Conservation (phyloP, 2,888 invertebrate species). For the Hirtodrosophila trivittata region DNA sequence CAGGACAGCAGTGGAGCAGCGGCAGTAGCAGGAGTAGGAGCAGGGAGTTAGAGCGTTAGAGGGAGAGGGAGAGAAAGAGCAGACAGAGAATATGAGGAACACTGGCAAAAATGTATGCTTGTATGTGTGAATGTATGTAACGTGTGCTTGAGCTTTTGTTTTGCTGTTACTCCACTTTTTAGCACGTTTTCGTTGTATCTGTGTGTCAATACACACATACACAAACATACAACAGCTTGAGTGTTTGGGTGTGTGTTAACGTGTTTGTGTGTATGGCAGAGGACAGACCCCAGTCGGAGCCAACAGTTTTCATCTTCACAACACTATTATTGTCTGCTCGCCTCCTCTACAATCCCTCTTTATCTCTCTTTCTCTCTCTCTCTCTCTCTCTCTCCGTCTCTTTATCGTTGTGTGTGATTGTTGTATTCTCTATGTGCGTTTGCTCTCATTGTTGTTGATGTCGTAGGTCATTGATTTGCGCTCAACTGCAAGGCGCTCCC, state of each 20-base stretch:
- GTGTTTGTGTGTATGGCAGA: constrained; percentile 4
- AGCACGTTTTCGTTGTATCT: constrained; percentile 20
- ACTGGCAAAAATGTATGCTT: not conserved
- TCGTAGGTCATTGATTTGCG: constrained; percentile 81
- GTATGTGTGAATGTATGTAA: constrained; percentile 16
- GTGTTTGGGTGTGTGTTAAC: constrained; percentile 2
- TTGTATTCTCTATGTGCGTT: constrained; percentile 30
- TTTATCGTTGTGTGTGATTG: constrained; percentile 19
- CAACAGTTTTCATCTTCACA: constrained; percentile 52
- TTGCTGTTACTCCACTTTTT: constrained; percentile 64
- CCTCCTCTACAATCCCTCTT: constrained; percentile 13
- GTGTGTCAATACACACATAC: not conserved
- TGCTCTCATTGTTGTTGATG: constrained; percentile 60
- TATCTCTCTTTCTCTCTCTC: constrained; percentile 5
- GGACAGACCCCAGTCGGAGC: constrained; percentile 19
- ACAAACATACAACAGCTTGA: not conserved
- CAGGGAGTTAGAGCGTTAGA: constrained; percentile 5
- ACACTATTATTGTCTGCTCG: constrained; percentile 32
- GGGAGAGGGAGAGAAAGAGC: constrained; percentile 3
- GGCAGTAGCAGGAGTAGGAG: constrained; percentile 24
- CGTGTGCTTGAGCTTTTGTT: constrained; percentile 39
- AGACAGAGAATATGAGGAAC: constrained; percentile 16
- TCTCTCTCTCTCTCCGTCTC: constrained; percentile 21
- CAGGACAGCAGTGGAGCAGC: constrained; percentile 38
- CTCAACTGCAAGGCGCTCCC: constrained; percentile 52